Evolutionary conservation across 2,888 invertebrate genomes (phyloP).

Genomic region (Cephus sareptanus): DNA sequence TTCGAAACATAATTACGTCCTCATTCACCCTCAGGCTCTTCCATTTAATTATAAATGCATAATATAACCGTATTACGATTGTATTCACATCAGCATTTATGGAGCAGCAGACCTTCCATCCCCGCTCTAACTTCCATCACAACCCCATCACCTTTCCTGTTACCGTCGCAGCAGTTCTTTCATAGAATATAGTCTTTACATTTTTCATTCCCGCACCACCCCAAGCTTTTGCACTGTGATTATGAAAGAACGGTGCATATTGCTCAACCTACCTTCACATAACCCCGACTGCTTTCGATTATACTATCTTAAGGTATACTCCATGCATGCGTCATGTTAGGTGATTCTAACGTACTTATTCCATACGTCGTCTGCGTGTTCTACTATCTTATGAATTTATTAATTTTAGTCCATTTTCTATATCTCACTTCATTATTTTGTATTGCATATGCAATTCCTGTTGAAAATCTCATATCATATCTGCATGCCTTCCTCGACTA

Average conservation of each 20-base stretch:
- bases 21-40: constrained; percentile 21
- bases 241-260: not conserved
- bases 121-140: not conserved
- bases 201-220: not conserved
- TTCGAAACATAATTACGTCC: constrained; percentile 41
- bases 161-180: not conserved
- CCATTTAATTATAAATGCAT: constrained; percentile 41
- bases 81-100: constrained; percentile 16
- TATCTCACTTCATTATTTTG: too few species aligned
- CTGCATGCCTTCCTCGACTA: too few species aligned
- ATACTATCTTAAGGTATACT: too few species aligned
- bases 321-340: too few species aligned
- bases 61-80: constrained; percentile 33
- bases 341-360: too few species aligned
- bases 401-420: too few species aligned
- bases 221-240: not conserved
- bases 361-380: too few species aligned
- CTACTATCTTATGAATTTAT: too few species aligned
- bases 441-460: too few species aligned
- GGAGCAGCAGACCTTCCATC: not conserved
- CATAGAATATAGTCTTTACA: too few species aligned
- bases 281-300: too few species aligned
- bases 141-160: not conserved
- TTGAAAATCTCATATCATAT: too few species aligned
- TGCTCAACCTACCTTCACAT: not conserved